A percentile compares a stretch with the other conserved stretches of the same genome.
phyloP scores from a whole-genome alignment of 2,797 vertebrate species.

The Sorex maritimensis region DNA sequence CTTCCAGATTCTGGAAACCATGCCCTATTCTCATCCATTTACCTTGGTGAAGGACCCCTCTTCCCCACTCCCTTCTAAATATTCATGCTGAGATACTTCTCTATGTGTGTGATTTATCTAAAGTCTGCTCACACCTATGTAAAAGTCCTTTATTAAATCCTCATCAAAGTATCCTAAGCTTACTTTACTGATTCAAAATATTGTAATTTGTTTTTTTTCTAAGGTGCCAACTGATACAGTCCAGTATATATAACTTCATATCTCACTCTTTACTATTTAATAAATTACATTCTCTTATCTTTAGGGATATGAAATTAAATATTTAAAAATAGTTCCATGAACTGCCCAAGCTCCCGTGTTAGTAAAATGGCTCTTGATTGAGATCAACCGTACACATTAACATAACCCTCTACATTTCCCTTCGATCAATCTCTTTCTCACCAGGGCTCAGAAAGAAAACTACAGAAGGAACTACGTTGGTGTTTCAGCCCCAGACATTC shows the following conservation, averaged over 20 bases:
- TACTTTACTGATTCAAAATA: too few species aligned
- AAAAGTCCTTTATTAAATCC: slow-evolving; percentile 13
- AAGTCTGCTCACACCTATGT: background rate
- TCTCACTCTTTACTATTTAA: background rate
- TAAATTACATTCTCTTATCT: slow-evolving; percentile 35
- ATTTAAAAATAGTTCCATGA: background rate
- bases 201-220: background rate
- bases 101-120: background rate
- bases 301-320: slow-evolving; percentile 31
- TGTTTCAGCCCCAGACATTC: background rate
- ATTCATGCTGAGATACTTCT: background rate
- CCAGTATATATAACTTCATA: background rate
- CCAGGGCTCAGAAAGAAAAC: background rate
- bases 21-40: background rate
- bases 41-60: background rate
- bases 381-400: background rate
- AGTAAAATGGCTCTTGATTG: background rate
- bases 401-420: background rate
- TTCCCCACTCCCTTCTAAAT: background rate
- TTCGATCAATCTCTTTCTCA: background rate
- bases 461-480: background rate
- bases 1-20: slow-evolving; percentile 15
- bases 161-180: slow-evolving; percentile 36
- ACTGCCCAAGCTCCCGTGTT: background rate
- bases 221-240: background rate